Conservation (phyloP, 2,797 vertebrate species). For the Balearica regulorum region DNA sequence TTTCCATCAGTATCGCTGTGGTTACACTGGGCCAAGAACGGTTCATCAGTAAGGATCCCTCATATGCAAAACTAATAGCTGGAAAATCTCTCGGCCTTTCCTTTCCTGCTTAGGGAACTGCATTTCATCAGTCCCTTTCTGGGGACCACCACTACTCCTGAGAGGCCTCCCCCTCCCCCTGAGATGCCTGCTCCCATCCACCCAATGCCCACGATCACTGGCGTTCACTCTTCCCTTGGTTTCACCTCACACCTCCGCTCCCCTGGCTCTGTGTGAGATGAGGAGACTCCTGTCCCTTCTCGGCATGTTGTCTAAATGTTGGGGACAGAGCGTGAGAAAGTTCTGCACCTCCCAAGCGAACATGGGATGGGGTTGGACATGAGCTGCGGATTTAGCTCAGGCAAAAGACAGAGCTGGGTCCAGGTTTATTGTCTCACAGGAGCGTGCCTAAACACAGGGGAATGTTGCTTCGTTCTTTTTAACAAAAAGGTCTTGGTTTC, state of each 20-base stretch:
- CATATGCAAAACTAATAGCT: not conserved
- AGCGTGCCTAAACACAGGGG: not conserved
- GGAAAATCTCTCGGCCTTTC: not conserved
- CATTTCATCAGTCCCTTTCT: not conserved
- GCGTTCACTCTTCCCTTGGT: not conserved
- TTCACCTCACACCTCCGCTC: not conserved
- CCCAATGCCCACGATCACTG: not conserved
- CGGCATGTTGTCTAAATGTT: fast-evolving
- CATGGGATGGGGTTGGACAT: fast-evolving
- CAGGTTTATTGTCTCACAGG: not conserved
- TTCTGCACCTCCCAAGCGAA: not conserved
- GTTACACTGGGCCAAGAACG: not conserved
- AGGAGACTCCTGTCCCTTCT: not conserved
- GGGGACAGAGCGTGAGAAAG: not conserved
- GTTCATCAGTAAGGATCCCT: not conserved
- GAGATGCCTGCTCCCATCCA: not conserved
- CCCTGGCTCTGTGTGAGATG: not conserved
- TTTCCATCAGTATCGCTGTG: not conserved
- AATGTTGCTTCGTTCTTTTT: not conserved
- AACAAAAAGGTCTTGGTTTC: not conserved
- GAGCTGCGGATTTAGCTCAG: not conserved
- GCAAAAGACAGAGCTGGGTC: not conserved
- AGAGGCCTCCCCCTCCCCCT: not conserved
- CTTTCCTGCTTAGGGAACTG: fast-evolving
- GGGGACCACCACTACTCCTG: not conserved